Base-by-base conservation (phyloP, 2,888 invertebrate species). In the Palloptera scutellata region DNA sequence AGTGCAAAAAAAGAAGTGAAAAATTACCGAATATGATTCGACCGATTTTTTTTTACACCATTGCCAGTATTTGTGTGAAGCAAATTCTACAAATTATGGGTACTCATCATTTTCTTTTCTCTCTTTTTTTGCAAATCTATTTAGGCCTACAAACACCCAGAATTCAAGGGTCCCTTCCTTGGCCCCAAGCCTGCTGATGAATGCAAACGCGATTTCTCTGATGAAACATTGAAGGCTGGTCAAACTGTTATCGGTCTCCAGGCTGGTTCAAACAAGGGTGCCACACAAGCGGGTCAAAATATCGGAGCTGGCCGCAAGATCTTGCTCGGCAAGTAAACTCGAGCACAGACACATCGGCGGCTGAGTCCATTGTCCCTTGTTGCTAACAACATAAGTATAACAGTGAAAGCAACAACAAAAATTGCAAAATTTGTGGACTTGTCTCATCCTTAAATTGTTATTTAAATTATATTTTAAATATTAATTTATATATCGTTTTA, bases 181-280 rank as follows among this genome's bases (percentile, higher is more conserved):
- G 98, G 98, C 83, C 97, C 97, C 81, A 97, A 95, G 86, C 97
- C 97, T 78, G 86, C 97, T 70, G 96, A 96, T 17, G 95, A 96
- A 84, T 92, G 94, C 91, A 94, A 95, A 86, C 93, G 97, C 74
- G 94, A 97, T 45, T 98, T 97, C 89, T 91, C 91, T 20, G 97
- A 97, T 0, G 97, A 97, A 83, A 93, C 94, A 82, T 83, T 97
- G 78, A 91, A 91, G 77, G 95, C 96, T 75, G 96, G 96, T 40
- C 90, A 97, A 86, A 90, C 91, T 75, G 88, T 96, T 79, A 93
- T 98, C 79, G 96, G 97, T 79, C 92, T 98, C 62, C 97, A 98
- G 86, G 96, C 96, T 76, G 98, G 98, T 69, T 92, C 91, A 84
- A 98, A 98, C 91, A 96, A 97, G 87, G 97, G 97, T 54, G 97